phyloP scores from a whole-genome alignment of 2,888 invertebrate genomes.

The Limnephilus marmoratus region DNA sequence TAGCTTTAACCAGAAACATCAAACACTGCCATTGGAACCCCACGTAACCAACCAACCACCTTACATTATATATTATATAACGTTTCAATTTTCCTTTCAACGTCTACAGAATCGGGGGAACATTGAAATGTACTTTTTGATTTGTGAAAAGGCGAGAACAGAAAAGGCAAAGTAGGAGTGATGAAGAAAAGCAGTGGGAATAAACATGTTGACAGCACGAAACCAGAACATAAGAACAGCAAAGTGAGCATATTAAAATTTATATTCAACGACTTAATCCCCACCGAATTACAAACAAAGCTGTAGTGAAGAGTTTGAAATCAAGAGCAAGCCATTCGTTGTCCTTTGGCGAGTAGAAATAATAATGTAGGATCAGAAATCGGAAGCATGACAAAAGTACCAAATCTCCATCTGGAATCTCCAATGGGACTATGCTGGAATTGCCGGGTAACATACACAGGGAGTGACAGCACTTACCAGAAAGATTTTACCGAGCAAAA shows the following conservation, averaged over 20 bases:
- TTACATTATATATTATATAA: not conserved
- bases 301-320: not conserved
- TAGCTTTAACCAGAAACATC: slow-evolving; percentile 24
- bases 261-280: not conserved
- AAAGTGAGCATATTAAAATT: not conserved
- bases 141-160: not conserved
- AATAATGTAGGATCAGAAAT: not conserved
- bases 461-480: too few relatives aligned
- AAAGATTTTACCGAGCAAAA: too few relatives aligned
- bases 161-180: not conserved
- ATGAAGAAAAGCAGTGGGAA: not conserved
- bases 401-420: not conserved
- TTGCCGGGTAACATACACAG: too few relatives aligned
- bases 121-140: not conserved
- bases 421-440: not conserved
- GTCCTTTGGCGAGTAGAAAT: not conserved
- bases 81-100: not conserved
- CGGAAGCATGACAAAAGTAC: not conserved
- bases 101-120: not conserved
- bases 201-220: not conserved
- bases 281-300: not conserved
- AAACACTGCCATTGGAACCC: not conserved
- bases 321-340: not conserved
- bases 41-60: not conserved
- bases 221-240: not conserved